These are phyloP conservation scores for Pelodiscus sinensis DNA, from an alignment of 2,113 vertebrate genomes.

Conservation along the genomic window DNA sequence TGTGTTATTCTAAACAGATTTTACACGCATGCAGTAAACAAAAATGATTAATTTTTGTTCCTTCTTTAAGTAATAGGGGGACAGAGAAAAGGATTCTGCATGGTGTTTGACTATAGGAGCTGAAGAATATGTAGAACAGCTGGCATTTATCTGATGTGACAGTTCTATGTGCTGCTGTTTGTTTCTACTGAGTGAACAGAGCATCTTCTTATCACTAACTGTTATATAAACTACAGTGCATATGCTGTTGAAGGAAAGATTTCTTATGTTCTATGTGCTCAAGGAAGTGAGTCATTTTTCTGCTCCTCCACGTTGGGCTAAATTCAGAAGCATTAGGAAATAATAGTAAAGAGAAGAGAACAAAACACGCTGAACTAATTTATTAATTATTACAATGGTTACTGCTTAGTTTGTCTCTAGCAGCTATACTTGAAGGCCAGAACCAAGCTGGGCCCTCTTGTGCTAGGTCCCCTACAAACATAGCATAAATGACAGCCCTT, in stretches of 20 bases:
- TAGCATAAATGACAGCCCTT: not conserved
- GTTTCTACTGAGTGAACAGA: constrained; percentile 17
- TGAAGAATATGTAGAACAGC: constrained; percentile 22
- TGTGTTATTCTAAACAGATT: constrained; percentile 9
- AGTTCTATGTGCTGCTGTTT: constrained; percentile 28
- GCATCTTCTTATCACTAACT: constrained; percentile 18
- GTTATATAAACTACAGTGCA: not conserved
- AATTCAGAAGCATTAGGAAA: constrained; percentile 10
- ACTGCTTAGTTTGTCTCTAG: not conserved
- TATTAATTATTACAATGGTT: fast-evolving
- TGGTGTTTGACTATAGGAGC: not conserved
- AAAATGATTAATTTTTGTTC: constrained; percentile 1
- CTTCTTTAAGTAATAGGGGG: not conserved
- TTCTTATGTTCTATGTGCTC: not conserved
- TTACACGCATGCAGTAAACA: not conserved
- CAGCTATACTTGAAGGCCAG: not conserved
- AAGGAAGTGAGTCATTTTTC: not conserved
- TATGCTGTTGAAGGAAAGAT: not conserved
- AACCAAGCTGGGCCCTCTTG: constrained; percentile 10
- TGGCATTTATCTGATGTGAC: constrained; percentile 7
- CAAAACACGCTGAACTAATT: not conserved
- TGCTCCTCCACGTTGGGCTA: not conserved
- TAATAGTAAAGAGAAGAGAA: not conserved
- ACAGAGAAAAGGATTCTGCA: not conserved
- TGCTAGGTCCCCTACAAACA: not conserved